phyloP scores from a whole-genome alignment of 2,113 vertebrate species.

The Hyperoodon ampullatus region DNA sequence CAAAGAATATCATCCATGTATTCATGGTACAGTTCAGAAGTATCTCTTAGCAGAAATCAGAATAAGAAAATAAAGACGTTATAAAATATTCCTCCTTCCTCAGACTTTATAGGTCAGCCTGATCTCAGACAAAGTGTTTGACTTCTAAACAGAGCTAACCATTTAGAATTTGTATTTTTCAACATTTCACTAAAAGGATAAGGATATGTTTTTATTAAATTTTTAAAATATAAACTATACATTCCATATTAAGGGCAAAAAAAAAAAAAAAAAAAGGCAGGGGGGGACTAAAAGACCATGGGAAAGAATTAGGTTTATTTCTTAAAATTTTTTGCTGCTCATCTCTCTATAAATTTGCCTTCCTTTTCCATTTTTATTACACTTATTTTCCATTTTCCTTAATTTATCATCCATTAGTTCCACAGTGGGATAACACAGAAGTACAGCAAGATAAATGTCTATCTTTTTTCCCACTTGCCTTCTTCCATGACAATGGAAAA shows the following conservation, averaged over 20 bases:
- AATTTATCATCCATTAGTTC: background rate
- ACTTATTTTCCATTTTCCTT: background rate
- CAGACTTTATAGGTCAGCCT: background rate
- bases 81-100: background rate
- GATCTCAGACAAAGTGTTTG: background rate
- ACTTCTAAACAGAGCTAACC: background rate
- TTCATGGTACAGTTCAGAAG: background rate
- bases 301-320: background rate
- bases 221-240: background rate
- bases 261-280: background rate
- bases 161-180: background rate
- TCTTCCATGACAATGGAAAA: background rate
- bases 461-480: background rate
- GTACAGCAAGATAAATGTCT: background rate
- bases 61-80: background rate
- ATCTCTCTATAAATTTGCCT: background rate
- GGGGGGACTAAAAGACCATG: background rate
- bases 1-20: background rate
- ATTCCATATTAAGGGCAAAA: background rate
- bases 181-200: background rate
- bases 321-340: background rate
- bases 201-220: background rate
- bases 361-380: slow-evolving; percentile 7
- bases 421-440: background rate
- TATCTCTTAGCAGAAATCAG: background rate